Evolutionary conservation across 2,888 invertebrate species (phyloP).

Genomic region (Clepsis dumicolana): DNA sequence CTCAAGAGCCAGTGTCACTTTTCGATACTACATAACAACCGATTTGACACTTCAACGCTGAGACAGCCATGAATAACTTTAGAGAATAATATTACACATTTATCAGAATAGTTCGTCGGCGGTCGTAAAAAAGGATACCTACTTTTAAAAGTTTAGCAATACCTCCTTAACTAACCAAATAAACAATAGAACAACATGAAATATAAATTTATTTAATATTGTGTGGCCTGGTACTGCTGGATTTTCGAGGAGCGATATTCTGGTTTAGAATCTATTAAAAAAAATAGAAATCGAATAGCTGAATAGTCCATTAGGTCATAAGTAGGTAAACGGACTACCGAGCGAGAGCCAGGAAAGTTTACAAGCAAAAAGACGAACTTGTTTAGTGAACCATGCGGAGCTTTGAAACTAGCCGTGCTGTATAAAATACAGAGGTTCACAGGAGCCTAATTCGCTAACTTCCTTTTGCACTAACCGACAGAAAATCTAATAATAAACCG

Average conservation of each 20-base stretch:
- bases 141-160: no score
- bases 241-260: background rate
- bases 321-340: background rate
- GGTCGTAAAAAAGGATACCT: no score
- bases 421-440: constrained; percentile 37
- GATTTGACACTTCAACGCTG: no score
- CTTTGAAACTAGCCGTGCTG: constrained; percentile 9
- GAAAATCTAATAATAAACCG: constrained; percentile 43
- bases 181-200: no score
- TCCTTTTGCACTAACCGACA: constrained; percentile 37
- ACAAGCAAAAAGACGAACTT: constrained; percentile 23
- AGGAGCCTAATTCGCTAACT: constrained; percentile 37
- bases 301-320: constrained; percentile 10
- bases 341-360: constrained; percentile 19
- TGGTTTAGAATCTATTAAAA: background rate
- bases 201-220: no score
- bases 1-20: no score
- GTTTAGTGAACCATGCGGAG: constrained; percentile 24
- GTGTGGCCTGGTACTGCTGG: no score
- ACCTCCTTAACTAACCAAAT: no score
- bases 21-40: no score
- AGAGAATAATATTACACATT: no score
- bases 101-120: no score
- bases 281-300: background rate
- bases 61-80: no score